Evolutionary conservation across 2,888 invertebrate species (phyloP).

Genomic region (Laspeyria flexula): DNA sequence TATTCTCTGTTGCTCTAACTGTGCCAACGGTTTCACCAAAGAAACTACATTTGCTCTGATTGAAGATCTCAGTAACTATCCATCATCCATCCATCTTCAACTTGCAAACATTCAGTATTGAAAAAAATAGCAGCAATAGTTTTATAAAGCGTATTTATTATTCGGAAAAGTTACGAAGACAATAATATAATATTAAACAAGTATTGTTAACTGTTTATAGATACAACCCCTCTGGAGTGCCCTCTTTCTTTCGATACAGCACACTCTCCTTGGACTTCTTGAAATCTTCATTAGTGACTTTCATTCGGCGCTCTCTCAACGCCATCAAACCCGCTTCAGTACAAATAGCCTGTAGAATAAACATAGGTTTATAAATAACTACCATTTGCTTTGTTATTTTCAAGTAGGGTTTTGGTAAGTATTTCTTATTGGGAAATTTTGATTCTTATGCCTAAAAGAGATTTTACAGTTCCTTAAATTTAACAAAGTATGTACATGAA

Average conservation of each 20-base stretch:
- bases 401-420: too few relatives aligned
- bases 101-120: too few relatives aligned
- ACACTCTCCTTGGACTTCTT: constrained; percentile 99
- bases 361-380: background rate
- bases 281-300: constrained; percentile 99
- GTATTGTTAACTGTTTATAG: constrained; percentile 87
- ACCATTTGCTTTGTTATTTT: too few relatives aligned
- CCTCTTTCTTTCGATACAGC: constrained; percentile 99
- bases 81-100: too few relatives aligned
- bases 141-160: constrained; percentile 31
- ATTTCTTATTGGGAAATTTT: too few relatives aligned
- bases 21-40: too few relatives aligned
- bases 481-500: too few relatives aligned
- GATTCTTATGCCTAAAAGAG: too few relatives aligned
- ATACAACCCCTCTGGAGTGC: constrained; percentile 99
- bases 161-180: constrained; percentile 23
- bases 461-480: too few relatives aligned
- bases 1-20: too few relatives aligned
- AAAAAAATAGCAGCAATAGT: background rate
- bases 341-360: constrained; percentile 94
- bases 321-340: constrained; percentile 99
- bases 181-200: constrained; percentile 23
- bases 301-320: constrained; percentile 98
- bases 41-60: too few relatives aligned
- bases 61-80: too few relatives aligned